phyloP scores from a whole-genome alignment of 2,113 vertebrate species.

The Aepyceros melampus region DNA sequence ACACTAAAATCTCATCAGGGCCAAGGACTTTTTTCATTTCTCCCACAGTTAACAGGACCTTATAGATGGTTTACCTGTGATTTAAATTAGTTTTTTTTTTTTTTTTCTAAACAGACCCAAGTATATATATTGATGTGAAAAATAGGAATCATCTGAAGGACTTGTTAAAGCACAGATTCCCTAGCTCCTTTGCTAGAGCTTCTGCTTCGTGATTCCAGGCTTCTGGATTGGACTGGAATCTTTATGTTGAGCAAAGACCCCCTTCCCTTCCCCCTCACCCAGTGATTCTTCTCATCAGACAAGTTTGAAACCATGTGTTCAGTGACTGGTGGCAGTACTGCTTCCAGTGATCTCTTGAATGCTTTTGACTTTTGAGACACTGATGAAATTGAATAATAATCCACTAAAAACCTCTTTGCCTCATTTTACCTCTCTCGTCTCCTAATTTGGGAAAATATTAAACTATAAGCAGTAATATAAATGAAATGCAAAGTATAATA shows the following conservation, averaged over 20 bases:
- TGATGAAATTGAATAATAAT: not conserved
- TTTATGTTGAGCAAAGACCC: not conserved
- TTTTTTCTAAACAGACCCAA: not conserved
- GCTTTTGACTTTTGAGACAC: not conserved
- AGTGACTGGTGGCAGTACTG: not conserved
- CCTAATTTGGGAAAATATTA: not conserved
- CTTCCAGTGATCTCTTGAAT: not conserved
- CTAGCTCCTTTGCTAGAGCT: not conserved
- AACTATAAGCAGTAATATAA: not conserved
- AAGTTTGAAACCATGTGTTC: not conserved
- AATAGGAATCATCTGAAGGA: not conserved
- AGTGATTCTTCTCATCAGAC: not conserved
- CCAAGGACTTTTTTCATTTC: not conserved
- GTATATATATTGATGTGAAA: not conserved
- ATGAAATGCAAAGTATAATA: not conserved
- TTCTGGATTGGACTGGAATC: not conserved
- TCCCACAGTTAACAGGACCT: not conserved
- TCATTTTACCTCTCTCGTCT: not conserved
- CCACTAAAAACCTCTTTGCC: not conserved
- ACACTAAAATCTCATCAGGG: not conserved
- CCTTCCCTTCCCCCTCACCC: accelerated
- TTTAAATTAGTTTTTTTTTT: not conserved
- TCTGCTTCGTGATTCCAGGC: not conserved
- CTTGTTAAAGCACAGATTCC: not conserved
- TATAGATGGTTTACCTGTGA: not conserved